Conservation (phyloP, 2,888 invertebrate genomes). For the Sicus ferrugineus region DNA sequence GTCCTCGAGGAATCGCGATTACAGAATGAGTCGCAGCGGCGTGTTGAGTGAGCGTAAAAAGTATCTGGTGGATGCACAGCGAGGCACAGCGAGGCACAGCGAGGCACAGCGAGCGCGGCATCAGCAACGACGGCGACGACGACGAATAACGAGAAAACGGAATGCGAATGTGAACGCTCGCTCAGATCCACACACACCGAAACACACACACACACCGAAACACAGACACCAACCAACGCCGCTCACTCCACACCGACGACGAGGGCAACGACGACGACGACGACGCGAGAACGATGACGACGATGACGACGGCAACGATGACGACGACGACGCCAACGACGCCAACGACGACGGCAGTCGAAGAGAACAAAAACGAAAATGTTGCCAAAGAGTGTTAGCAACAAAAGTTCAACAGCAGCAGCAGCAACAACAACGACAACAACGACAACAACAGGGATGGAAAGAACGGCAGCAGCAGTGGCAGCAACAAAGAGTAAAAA, state of each 20-base stretch:
- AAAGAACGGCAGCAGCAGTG: not conserved
- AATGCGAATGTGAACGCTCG: slow-evolving; percentile 36
- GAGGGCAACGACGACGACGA: too few species aligned
- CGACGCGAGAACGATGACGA: too few species aligned
- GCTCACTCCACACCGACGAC: not conserved
- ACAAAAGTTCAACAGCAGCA: not conserved
- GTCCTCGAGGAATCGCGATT: slow-evolving; percentile 66
- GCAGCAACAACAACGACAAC: slow-evolving; percentile 7
- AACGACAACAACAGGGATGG: not conserved
- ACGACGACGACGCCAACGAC: too few species aligned
- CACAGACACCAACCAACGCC: slow-evolving; percentile 10
- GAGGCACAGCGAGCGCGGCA: slow-evolving; percentile 46
- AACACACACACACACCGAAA: slow-evolving; percentile 24
- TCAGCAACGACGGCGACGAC: slow-evolving; percentile 25
- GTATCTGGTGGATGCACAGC: slow-evolving; percentile 45
- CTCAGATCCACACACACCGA: slow-evolving; percentile 20
- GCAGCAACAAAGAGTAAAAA: not conserved
- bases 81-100: slow-evolving; percentile 30
- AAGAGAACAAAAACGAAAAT: slow-evolving; percentile 18
- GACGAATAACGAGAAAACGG: slow-evolving; percentile 34
- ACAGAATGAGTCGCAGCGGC: slow-evolving; percentile 65
- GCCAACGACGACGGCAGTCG: too few species aligned
- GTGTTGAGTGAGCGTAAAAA: slow-evolving; percentile 64
- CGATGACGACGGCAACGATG: too few species aligned
- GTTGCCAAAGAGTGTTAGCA: slow-evolving; percentile 7